A percentile compares a stretch with the other conserved stretches of the same genome.
Conservation (phyloP, 2,797 vertebrate genomes). For the Aselliscus stoliczkanus region DNA sequence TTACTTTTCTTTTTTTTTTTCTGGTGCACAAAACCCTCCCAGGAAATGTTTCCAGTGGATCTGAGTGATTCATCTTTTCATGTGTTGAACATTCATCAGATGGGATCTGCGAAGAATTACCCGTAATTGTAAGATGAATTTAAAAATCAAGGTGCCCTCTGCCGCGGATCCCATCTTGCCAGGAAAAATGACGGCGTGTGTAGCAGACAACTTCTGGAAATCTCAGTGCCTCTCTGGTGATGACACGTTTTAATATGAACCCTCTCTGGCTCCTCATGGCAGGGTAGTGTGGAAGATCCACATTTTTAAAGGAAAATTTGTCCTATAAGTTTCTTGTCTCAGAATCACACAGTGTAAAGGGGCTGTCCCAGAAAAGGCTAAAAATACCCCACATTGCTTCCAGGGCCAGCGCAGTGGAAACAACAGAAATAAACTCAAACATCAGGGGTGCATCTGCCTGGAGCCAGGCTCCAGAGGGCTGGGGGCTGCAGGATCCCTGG, state of each 20-base stretch:
- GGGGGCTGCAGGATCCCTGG: not conserved
- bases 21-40: not conserved
- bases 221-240: not conserved
- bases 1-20: not conserved
- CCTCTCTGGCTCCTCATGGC: not conserved
- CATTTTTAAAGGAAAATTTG: not conserved
- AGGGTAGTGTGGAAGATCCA: not conserved
- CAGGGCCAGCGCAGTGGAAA: not conserved
- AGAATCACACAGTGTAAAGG: not conserved
- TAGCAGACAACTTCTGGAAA: not conserved
- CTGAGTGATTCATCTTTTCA: not conserved
- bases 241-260: not conserved
- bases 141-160: slow-evolving; percentile 54
- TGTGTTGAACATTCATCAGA: not conserved
- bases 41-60: not conserved
- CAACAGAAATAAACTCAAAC: too few relatives aligned
- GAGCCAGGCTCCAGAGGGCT: not conserved
- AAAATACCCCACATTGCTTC: not conserved
- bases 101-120: not conserved
- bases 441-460: not conserved
- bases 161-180: not conserved
- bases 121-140: not conserved
- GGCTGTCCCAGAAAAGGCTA: not conserved
- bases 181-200: not conserved
- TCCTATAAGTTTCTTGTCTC: not conserved